phyloP scores from a whole-genome alignment of 2,113 vertebrate genomes.

The Pseudorhombus dupliciocellatus region DNA sequence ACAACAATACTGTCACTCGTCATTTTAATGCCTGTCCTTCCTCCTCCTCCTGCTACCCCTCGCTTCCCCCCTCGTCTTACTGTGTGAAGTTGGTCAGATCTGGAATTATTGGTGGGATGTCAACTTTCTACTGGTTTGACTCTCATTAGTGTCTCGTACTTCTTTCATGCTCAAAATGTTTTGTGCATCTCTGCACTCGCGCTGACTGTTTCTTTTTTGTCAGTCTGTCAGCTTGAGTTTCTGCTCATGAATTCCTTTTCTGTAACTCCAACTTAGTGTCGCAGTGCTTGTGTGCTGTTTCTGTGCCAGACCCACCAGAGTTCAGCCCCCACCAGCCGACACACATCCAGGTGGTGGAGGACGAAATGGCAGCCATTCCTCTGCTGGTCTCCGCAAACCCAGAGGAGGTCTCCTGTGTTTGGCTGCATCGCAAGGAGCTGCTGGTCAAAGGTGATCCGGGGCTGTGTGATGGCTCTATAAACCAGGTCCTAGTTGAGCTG shows the following conservation, averaged over 20 bases:
- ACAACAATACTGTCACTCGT: conserved; percentile 77
- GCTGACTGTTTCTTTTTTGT: conserved; percentile 24
- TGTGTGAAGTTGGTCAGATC: conserved; percentile 66
- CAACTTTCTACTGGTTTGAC: conserved; percentile 61
- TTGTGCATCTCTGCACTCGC: conserved; percentile 34
- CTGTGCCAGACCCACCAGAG: conserved; percentile 79
- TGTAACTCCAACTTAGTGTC: conserved; percentile 27
- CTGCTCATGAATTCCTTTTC: conserved; percentile 12
- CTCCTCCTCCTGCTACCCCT: conserved; percentile 42
- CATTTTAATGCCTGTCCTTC: conserved; percentile 76
- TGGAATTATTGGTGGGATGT: conserved; percentile 68
- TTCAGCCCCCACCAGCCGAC: conserved; percentile 77
- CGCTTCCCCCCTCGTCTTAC: conserved; percentile 44
- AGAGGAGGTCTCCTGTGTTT: conserved; percentile 76
- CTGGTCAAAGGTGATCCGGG: conserved; percentile 79
- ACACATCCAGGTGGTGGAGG: conserved; percentile 75
- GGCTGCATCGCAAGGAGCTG: conserved; percentile 71
- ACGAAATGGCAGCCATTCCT: conserved; percentile 74
- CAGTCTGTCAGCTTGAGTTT: conserved; percentile 28
- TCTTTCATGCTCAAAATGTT: conserved; percentile 54
- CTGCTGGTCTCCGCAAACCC: conserved; percentile 81
- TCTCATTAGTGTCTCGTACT: conserved; percentile 67
- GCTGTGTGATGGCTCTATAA: conserved; percentile 74
- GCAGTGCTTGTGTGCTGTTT: conserved; percentile 39
- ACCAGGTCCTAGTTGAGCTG: conserved; percentile 74